Conservation (phyloP, 2,113 vertebrate genomes). For the Oncorhynchus clarkii region DNA sequence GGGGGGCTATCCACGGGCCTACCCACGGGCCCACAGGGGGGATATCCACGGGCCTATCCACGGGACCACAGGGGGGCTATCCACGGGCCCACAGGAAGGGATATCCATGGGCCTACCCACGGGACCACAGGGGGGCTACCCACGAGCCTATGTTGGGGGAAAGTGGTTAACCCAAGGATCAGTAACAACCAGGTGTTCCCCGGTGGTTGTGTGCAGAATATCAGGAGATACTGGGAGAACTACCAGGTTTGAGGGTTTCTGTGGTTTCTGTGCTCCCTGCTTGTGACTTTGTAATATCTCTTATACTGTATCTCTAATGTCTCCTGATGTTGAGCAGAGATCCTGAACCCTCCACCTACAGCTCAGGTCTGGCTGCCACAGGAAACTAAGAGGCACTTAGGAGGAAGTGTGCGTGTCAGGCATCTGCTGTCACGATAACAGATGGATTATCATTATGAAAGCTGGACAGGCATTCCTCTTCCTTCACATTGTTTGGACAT, state of each 20-base stretch:
- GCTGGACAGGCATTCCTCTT: conserved; percentile 49
- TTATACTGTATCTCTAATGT: background rate
- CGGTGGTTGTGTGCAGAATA: background rate
- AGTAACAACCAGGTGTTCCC: background rate
- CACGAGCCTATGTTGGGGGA: no score
- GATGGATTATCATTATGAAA: conserved; percentile 21
- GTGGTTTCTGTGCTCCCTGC: background rate
- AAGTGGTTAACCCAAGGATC: no score
- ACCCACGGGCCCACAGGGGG: no score
- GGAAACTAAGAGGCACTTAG: background rate
- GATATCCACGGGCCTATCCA: no score
- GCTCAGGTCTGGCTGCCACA: background rate
- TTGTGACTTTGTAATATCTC: background rate
- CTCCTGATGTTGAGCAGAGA: background rate
- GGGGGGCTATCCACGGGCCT: no score
- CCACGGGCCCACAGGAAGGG: no score
- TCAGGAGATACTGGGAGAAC: background rate
- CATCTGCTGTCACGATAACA: background rate
- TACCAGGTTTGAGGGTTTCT: background rate
- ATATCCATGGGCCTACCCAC: no score
- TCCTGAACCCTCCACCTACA: background rate
- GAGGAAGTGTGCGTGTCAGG: background rate
- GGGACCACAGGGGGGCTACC: no score
- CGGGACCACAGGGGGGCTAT: no score
- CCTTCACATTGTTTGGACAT: conserved; percentile 40